These are phyloP conservation scores for Ailuropoda melanoleuca DNA, from an alignment of 2,113 vertebrate species.

Conservation along the genomic window DNA sequence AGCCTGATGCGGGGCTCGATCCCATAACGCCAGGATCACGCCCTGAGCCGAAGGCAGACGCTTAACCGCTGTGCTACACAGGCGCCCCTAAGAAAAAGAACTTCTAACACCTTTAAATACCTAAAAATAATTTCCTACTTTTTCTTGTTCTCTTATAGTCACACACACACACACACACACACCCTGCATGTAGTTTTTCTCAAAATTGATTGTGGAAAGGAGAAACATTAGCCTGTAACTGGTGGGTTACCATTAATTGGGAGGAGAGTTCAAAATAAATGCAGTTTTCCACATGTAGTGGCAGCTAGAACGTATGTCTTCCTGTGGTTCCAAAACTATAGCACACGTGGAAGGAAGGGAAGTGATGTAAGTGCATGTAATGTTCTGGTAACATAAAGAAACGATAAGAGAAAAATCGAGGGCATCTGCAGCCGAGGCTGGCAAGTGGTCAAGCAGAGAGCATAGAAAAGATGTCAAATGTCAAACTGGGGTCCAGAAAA, in stretches of 20 bases:
- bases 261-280: background rate
- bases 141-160: background rate
- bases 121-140: background rate
- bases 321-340: background rate
- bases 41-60: no score
- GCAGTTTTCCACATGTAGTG: background rate
- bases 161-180: background rate
- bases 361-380: no score
- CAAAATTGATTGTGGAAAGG: background rate
- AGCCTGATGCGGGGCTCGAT: no score
- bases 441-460: background rate
- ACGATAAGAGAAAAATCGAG: background rate
- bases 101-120: background rate
- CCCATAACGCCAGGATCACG: no score
- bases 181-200: background rate
- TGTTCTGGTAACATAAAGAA: background rate
- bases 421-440: background rate
- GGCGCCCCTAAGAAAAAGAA: background rate
- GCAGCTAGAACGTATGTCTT: background rate
- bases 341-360: background rate
- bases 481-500: background rate
- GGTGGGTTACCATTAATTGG: background rate
- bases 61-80: no score
- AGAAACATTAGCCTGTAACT: background rate
- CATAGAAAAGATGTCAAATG: background rate